Percentiles rank a stretch among this genome's conserved stretches.
These are phyloP conservation scores for Lampris incognitus DNA, from an alignment of 2,113 vertebrate species.

Conservation along the genomic window DNA sequence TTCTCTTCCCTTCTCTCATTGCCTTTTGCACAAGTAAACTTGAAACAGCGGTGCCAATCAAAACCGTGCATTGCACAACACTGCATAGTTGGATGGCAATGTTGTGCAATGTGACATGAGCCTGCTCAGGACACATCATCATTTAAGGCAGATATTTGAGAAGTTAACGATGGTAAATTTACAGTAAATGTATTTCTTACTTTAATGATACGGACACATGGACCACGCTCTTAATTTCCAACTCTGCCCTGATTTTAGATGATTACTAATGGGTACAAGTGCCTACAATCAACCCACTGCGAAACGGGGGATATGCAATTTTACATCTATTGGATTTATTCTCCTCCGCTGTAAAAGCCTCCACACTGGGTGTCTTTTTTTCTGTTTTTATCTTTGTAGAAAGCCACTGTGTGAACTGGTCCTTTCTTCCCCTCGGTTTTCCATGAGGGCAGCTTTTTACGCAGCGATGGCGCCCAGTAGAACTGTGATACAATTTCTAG, in stretches of 20 bases:
- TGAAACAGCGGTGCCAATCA: slow-evolving; percentile 45
- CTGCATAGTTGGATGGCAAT: slow-evolving; percentile 6
- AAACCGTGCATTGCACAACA: not conserved
- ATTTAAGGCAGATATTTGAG: slow-evolving; percentile 2
- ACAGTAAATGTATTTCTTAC: not conserved
- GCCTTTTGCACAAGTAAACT: slow-evolving; percentile 61
- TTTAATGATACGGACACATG: not conserved
- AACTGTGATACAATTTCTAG: slow-evolving; percentile 35
- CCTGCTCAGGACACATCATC: not conserved
- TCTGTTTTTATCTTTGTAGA: slow-evolving; percentile 25
- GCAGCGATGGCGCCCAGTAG: slow-evolving; percentile 45
- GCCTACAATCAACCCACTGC: slow-evolving; percentile 38
- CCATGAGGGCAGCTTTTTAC: slow-evolving; percentile 17
- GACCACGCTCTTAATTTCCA: not conserved
- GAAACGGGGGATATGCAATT: slow-evolving; percentile 23
- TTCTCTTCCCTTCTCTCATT: not conserved
- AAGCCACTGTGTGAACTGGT: not conserved
- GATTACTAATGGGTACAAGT: slow-evolving; percentile 4
- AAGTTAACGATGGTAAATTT: slow-evolving; percentile 9
- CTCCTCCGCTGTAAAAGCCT: slow-evolving; percentile 17
- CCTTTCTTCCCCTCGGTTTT: not conserved
- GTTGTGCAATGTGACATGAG: slow-evolving; percentile 13
- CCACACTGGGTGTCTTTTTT: slow-evolving; percentile 26
- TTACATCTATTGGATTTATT: slow-evolving; percentile 24
- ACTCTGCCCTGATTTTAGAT: slow-evolving; percentile 5